These are phyloP conservation scores for Sphyrna mokarran DNA, from an alignment of 2,113 vertebrate genomes.

Conservation along the genomic window DNA sequence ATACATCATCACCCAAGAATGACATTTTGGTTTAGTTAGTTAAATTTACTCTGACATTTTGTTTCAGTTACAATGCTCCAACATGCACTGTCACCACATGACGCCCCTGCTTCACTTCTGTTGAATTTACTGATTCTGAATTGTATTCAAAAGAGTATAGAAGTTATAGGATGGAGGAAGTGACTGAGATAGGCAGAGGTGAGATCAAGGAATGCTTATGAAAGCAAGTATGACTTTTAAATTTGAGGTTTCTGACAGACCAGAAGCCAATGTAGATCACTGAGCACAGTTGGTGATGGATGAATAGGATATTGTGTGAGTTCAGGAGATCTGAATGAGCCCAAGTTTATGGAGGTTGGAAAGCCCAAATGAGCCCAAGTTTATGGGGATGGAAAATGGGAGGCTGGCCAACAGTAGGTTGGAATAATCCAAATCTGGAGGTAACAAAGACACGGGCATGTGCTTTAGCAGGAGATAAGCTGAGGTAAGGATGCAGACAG, in stretches of 20 bases:
- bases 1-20: too few species aligned
- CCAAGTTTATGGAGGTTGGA: not conserved
- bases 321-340: not conserved
- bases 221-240: not conserved
- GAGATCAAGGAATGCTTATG: too few species aligned
- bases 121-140: too few species aligned
- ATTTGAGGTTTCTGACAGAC: not conserved
- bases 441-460: not conserved
- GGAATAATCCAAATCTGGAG: not conserved
- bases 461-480: not conserved
- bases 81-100: too few species aligned
- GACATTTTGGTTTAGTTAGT: too few species aligned
- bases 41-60: too few species aligned
- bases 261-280: not conserved
- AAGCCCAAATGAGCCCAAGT: not conserved
- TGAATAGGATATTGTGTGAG: too few species aligned
- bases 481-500: not conserved
- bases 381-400: not conserved
- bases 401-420: not conserved
- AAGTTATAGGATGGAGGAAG: not conserved
- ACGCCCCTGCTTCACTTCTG: too few species aligned
- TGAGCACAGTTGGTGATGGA: not conserved
- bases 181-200: not conserved
- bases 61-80: too few species aligned
- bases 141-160: not conserved